phyloP scores from a whole-genome alignment of 37 sponge, comb jelly and placozoan species.

The Hormiphora californensis region DNA sequence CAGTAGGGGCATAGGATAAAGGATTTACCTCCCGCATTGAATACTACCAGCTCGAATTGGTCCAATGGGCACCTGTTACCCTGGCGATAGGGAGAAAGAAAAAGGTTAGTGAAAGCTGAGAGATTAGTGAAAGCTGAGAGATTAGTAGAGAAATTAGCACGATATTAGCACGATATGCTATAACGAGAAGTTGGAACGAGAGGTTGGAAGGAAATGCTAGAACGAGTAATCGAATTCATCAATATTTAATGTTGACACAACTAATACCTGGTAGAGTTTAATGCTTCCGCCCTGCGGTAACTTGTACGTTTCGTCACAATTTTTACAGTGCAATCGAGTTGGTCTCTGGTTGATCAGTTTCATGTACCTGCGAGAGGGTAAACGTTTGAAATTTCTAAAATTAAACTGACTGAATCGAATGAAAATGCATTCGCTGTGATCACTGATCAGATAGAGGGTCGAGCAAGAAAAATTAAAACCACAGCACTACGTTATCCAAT shows the following conservation, averaged over 20 bases:
- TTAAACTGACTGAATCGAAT: background rate
- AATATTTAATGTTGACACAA: too few relatives aligned
- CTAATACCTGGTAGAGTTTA: slow-evolving; percentile 83
- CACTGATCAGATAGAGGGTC: too few relatives aligned
- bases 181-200: too few relatives aligned
- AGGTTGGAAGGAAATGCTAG: too few relatives aligned
- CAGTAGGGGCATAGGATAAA: slow-evolving; percentile 89
- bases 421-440: background rate
- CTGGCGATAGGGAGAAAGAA: slow-evolving; percentile 41
- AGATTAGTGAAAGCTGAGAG: background rate
- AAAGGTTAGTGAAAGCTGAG: background rate
- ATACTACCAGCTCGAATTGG: slow-evolving; percentile 87
- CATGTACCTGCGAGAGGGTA: slow-evolving; percentile 73
- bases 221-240: too few relatives aligned
- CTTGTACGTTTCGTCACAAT: slow-evolving; percentile 85
- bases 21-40: slow-evolving; percentile 64
- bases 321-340: slow-evolving; percentile 76
- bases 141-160: background rate
- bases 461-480: too few relatives aligned
- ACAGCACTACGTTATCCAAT: too few relatives aligned
- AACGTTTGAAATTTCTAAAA: slow-evolving; percentile 61
- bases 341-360: slow-evolving; percentile 77
- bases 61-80: slow-evolving; percentile 93
- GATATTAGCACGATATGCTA: background rate
- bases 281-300: slow-evolving; percentile 79